phyloP scores from a whole-genome alignment of 1,140 invertebrate genomes.

The Scaptomyza graminum region DNA sequence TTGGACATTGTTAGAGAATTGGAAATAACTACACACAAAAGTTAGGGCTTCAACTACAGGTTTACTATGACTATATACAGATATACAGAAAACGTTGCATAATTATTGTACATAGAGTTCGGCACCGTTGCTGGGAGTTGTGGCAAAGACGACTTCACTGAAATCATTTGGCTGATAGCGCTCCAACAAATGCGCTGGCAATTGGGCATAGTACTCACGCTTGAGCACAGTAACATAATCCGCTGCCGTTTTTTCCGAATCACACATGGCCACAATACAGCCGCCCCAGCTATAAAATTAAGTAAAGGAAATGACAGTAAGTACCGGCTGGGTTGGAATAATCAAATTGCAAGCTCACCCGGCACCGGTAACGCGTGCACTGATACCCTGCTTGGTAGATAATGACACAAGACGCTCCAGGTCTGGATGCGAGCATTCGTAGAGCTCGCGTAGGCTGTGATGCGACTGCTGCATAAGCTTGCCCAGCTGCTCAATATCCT shows the following conservation, averaged over 20 bases:
- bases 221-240: constrained; percentile 89
- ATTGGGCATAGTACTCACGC: constrained; percentile 88
- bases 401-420: constrained; percentile 93
- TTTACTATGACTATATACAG: constrained; percentile 42
- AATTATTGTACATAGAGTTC: constrained; percentile 75
- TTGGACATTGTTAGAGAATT: neutral
- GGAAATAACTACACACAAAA: neutral
- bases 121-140: constrained; percentile 86
- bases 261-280: constrained; percentile 94
- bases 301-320: too few species aligned
- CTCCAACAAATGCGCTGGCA: constrained; percentile 75
- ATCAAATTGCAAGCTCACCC: constrained; percentile 85
- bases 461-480: constrained; percentile 95
- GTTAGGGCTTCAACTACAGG: constrained; percentile 23
- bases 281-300: constrained; percentile 93
- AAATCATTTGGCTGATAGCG: constrained; percentile 80
- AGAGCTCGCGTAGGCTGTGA: constrained; percentile 91
- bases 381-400: constrained; percentile 89
- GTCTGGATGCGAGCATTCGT: constrained; percentile 96
- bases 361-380: constrained; percentile 96
- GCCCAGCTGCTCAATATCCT: constrained; percentile 86
- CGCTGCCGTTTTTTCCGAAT: constrained; percentile 87
- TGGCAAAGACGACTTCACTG: constrained; percentile 85
- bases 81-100: neutral
- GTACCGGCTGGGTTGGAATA: neutral